A percentile compares a stretch with the other conserved stretches of the same genome.
Evolutionary conservation across 2,113 vertebrate genomes (phyloP).

Genomic region (Callionymus lyra): DNA sequence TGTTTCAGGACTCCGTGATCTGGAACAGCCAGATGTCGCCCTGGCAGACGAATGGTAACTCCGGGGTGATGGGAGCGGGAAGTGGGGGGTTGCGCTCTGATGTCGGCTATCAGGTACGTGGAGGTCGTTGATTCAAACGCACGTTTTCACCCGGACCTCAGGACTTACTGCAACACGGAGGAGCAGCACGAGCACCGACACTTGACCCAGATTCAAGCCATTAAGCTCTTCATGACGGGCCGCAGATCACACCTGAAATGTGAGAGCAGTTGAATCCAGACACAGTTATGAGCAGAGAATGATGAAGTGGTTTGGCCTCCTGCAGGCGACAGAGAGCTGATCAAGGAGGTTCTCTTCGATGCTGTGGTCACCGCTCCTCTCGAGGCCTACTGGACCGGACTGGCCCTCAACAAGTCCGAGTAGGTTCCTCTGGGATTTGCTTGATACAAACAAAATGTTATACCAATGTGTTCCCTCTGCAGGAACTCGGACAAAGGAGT

Average conservation of each 20-base stretch:
- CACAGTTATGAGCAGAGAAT: neutral
- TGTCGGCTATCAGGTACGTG: constrained; percentile 41
- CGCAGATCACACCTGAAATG: constrained; percentile 86
- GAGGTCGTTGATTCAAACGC: constrained; percentile 24
- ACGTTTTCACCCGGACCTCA: constrained; percentile 44
- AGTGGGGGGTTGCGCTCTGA: constrained; percentile 45
- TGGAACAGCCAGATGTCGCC: constrained; percentile 94
- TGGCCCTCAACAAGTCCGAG: constrained; percentile 96
- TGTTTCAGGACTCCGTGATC: constrained; percentile 86
- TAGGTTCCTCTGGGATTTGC: constrained; percentile 61
- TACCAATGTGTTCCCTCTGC: too few relatives aligned
- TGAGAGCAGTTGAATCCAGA: constrained; percentile 53
- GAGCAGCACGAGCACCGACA: constrained; percentile 85
- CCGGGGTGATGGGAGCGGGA: constrained; percentile 25
- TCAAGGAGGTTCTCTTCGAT: constrained; percentile 95
- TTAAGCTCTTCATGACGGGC: constrained; percentile 88
- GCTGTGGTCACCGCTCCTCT: constrained; percentile 93
- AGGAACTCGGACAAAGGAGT: constrained; percentile 98
- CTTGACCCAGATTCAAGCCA: constrained; percentile 88
- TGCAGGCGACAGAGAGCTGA: constrained; percentile 91
- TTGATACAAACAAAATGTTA: too few relatives aligned
- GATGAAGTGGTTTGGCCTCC: neutral
- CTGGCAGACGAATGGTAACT: constrained; percentile 96
- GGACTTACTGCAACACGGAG: constrained; percentile 97
- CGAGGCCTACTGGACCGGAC: constrained; percentile 93